Base-by-base conservation (phyloP, 2,888 invertebrate species). In the Bellardia bayeri region DNA sequence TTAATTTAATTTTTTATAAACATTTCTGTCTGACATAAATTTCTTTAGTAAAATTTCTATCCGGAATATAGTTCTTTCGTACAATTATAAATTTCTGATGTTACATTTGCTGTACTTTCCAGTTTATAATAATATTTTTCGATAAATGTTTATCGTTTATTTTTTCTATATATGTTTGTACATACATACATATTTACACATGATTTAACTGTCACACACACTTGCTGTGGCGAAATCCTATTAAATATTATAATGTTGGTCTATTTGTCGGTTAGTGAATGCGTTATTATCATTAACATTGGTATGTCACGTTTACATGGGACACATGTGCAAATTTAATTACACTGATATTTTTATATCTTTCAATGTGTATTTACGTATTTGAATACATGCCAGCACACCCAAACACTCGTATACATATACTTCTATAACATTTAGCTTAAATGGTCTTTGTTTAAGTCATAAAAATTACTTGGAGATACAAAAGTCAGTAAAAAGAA, bases 281-380 rank as follows among this genome's bases (percentile, higher is more conserved):
- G n/a, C 42, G 58, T 66, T 72, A 51, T 76, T 13, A 78, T 72
- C 71, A 74, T 86, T 79, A 69, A 78, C 42, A 82, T 74, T 81
- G 61, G 23, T 68, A 78, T 49, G 84, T 84, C 84, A 84, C 87
- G 81, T 84, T 84, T 78, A 56, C 71, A 78, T 49, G 71, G 71
- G 56, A 74, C 87, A 84, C 81, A 84, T 87, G 84, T 84, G 84
- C 76, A 78, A 87, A 84, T 87, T 87, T 87, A 87, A 87, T 87
- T 84, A 84, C 54, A 82, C 64, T 16, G 23, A 56, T 56, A 56
- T 58, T 58, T 58, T 56, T 54, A 54, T 54, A 54, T 23, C 23
- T 23, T 6, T n/a, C 3, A 7, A 51, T 51, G 1, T n/a, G n/a
- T n/a, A 23, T 56, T 16, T n/a, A 54, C 13, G n/a, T n/a, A 56